Conservation (phyloP, 2,888 invertebrate genomes). For the Erebia ligea region DNA sequence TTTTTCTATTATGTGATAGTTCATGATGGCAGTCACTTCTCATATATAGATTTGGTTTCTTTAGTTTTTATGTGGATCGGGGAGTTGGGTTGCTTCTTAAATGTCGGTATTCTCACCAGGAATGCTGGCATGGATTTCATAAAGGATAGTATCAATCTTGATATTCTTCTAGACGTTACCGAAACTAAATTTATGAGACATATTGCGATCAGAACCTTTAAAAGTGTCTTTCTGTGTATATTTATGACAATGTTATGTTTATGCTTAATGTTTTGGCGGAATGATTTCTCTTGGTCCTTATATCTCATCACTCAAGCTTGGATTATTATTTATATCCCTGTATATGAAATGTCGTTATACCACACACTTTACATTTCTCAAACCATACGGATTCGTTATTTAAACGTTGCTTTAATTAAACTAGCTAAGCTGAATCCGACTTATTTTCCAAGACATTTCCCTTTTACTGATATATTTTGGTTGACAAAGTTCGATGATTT, state of each 20-base stretch:
- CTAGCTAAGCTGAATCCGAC: constrained; percentile 52
- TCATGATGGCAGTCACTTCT: background rate
- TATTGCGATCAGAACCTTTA: constrained; percentile 40
- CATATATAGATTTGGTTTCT: background rate
- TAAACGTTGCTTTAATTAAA: constrained; percentile 64
- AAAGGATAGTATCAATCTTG: constrained; percentile 55
- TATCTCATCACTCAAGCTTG: background rate
- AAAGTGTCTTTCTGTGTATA: background rate
- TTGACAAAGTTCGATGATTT: constrained; percentile 51
- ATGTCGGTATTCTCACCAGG: background rate
- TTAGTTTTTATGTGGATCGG: background rate
- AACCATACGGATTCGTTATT: constrained; percentile 52
- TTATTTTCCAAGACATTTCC: constrained; percentile 55
- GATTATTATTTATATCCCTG: background rate
- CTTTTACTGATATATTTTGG: constrained; percentile 59
- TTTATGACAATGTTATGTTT: background rate
- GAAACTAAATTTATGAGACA: constrained; percentile 64
- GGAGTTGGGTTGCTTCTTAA: background rate
- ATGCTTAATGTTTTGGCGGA: background rate
- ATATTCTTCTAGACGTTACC: constrained; percentile 55
- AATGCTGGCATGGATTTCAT: constrained; percentile 50
- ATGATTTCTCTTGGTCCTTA: background rate
- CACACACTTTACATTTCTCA: constrained; percentile 12
- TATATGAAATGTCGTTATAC: background rate
- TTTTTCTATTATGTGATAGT: background rate